Evolutionary conservation across 2,888 invertebrate genomes (phyloP), one percentile per base, ranked within the genome.

Genomic region (Ophion ellenae): DNA sequence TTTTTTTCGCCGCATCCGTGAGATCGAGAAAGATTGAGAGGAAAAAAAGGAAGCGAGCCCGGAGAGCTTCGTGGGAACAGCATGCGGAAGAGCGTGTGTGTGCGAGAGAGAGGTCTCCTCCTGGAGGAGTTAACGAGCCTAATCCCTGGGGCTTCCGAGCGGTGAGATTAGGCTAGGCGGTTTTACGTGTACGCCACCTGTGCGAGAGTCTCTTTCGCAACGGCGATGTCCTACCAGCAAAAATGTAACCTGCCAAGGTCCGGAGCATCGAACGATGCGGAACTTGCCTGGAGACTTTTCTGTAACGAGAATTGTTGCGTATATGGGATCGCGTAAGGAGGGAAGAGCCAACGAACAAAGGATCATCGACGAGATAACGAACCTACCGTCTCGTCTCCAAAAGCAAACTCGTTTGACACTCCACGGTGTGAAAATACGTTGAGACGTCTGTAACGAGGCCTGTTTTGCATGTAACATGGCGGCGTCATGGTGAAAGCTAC

Each of bases 101-200:
- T 32, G 32, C 4, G 81, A n/a, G 70, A 73, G 24, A 66, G 82
- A 81, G 71, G 84, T 87, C 88, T 87, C 83, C 86, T 87, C 82
- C 86, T 80, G 87, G 81, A 86, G 84, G 90, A 93, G 93, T 93
- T 94, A 94, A 94, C 91, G 93, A 94, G 92, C 89, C 90, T 91
- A 92, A 93, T 94, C 93, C 93, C 87, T 89, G 83, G 84, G 57
- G 89, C 88, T 86, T 87, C 89, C 85, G 86, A 86, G 87, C 87
- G 89, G 90, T 80, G 88, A 92, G 92, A 81, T 75, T 45, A 53
- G 73, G 80, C 73, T 79, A 57, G 79, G 24, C 20, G 24, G n/a
- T 81, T 86, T 84, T 79, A 84, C 45, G 74, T 6, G 67, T 75
- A 74, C 74, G 81, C 77, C 83, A 86, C 86, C 83, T 86, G 86